Evolutionary conservation across 1,140 invertebrate genomes (phyloP), one percentile per base, ranked within the genome.

Genomic region (Amyelois transitella): DNA sequence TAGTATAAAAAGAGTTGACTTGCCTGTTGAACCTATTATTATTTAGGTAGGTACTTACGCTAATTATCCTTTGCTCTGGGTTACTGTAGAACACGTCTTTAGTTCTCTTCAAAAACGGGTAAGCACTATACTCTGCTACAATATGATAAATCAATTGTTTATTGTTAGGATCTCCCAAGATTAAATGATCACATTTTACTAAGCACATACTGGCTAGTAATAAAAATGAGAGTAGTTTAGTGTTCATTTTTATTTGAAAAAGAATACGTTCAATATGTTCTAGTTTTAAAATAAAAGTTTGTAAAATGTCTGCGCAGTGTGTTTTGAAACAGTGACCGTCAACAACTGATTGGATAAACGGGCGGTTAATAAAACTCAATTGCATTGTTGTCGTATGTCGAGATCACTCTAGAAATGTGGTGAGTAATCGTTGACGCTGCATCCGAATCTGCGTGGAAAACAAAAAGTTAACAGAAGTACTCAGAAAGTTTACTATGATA

Each of bases 1-100:
- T n/a, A n/a, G n/a, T n/a, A n/a, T n/a, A n/a, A n/a, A n/a, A n/a
- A n/a, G n/a, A n/a, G n/a, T n/a, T n/a, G n/a, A n/a, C n/a, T n/a
- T n/a, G n/a, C n/a, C n/a, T n/a, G n/a, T n/a, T n/a, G n/a, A n/a
- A n/a, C n/a, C n/a, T n/a, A n/a, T n/a, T n/a, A n/a, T n/a, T n/a
- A n/a, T n/a, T n/a, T n/a, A n/a, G n/a, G n/a, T n/a, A n/a, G n/a
- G n/a, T 22, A 66, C 66, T 74, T 61, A 78, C 67, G 57, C 55
- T 70, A 49, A 74, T 74, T 43, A 66, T 49, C 22, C 47, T 51
- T 7, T 66, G 55, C 14, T 71, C 64, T 3, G 50, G 54, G 48
- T 55, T 72, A 45, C 38, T 63, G 28, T 62, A 75, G 17, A 73
- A 74, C 19, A 72, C 53, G 32, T 68, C 55, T 49, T 75, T 69